Conservation (phyloP, 2,888 invertebrate species). For the Exocentrus adspersus region DNA sequence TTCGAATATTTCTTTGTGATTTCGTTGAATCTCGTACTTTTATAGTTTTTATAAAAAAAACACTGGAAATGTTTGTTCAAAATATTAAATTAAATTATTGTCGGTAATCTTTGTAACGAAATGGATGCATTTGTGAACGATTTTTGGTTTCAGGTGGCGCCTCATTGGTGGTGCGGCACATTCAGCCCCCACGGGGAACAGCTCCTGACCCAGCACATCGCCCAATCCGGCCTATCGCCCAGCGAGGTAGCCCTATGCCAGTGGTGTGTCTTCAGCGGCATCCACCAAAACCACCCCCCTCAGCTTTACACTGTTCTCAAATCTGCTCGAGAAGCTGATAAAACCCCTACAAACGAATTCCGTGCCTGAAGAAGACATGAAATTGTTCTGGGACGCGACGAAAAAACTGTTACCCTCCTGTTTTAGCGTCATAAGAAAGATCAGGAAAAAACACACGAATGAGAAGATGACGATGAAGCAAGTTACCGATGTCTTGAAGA, state of each 20-base stretch:
- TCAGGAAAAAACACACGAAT: conserved; percentile 75
- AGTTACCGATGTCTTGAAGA: conserved; percentile 77
- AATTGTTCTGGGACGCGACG: conserved; percentile 84
- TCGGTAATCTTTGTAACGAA: too few relatives aligned
- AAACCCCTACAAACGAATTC: conserved; percentile 55
- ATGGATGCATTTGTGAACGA: too few relatives aligned
- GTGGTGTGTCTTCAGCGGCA: conserved; percentile 81
- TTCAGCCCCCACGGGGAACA: conserved; percentile 85
- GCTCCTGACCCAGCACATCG: conserved; percentile 90
- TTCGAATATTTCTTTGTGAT: too few relatives aligned
- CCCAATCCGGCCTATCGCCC: conserved; percentile 87
- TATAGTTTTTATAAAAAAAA: too few relatives aligned
- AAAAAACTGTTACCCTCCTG: conserved; percentile 82
- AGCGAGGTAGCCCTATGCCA: conserved; percentile 77
- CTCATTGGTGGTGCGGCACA: conserved; percentile 86
- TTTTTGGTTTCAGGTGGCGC: conserved; percentile 66
- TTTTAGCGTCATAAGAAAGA: conserved; percentile 77
- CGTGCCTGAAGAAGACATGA: conserved; percentile 70
- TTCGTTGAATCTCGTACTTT: too few relatives aligned
- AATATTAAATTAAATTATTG: too few relatives aligned
- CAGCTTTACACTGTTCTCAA: conserved; percentile 82
- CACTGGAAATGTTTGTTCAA: too few relatives aligned
- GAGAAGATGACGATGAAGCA: conserved; percentile 79
- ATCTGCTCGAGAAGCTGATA: conserved; percentile 77
- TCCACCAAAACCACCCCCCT: conserved; percentile 86